These are phyloP conservation scores for Clarias pachynema DNA, from an alignment of 2,797 vertebrate species.

Conservation along the genomic window DNA sequence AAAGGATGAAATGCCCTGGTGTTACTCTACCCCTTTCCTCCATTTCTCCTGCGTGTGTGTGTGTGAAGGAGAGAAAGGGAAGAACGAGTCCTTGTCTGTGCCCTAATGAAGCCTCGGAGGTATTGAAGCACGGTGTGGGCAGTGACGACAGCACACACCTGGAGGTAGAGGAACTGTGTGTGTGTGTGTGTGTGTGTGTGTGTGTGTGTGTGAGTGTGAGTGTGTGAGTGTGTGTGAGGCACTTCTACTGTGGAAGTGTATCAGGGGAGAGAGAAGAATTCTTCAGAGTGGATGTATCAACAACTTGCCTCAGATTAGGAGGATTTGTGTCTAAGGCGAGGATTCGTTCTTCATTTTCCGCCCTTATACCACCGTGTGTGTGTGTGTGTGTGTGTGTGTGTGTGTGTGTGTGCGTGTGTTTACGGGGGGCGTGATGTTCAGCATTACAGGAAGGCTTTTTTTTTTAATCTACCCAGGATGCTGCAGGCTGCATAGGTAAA, in stretches of 20 bases:
- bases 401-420: slow-evolving; percentile 31
- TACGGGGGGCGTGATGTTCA: not conserved
- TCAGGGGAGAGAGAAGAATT: slow-evolving; percentile 41
- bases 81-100: slow-evolving; percentile 40
- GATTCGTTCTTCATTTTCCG: slow-evolving; percentile 51
- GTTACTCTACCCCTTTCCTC: slow-evolving; percentile 43
- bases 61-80: not conserved
- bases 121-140: slow-evolving; percentile 41
- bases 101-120: slow-evolving; percentile 58
- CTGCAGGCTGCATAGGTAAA: slow-evolving; percentile 33
- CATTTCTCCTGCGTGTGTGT: slow-evolving; percentile 15
- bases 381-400: slow-evolving; percentile 37
- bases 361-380: slow-evolving; percentile 43
- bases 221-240: slow-evolving; percentile 41
- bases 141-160: slow-evolving; percentile 38
- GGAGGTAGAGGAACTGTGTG: slow-evolving; percentile 24
- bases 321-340: slow-evolving; percentile 45
- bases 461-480: slow-evolving; percentile 31
- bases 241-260: slow-evolving; percentile 32
- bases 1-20: slow-evolving; percentile 63
- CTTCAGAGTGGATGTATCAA: slow-evolving; percentile 51
- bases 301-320: slow-evolving; percentile 56
- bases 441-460: not conserved
- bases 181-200: slow-evolving; percentile 40
- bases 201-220: slow-evolving; percentile 40